These are phyloP conservation scores for Pelodytes ibericus DNA, from an alignment of 2,797 vertebrate genomes.

Conservation along the genomic window DNA sequence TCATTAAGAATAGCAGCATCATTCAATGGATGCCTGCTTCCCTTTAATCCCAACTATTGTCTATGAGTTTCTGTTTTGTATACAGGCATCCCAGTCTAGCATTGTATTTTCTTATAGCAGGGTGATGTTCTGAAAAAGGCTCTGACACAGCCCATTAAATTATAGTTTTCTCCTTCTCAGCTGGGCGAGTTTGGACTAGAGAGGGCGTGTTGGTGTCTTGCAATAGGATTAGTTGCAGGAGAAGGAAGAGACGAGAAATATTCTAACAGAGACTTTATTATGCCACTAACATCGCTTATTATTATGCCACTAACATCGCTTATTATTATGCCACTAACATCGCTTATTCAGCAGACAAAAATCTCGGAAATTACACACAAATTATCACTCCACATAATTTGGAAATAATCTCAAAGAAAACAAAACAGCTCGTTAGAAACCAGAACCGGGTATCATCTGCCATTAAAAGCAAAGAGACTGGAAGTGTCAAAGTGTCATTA, in stretches of 20 bases:
- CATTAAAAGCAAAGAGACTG: too few relatives aligned
- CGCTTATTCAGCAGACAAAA: too few relatives aligned
- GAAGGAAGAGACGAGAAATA: slow-evolving; percentile 14
- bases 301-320: too few relatives aligned
- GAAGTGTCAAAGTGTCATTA: too few relatives aligned
- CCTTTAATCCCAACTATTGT: slow-evolving; percentile 6
- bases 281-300: too few relatives aligned
- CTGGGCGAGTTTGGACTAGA: slow-evolving; percentile 43
- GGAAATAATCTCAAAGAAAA: too few relatives aligned
- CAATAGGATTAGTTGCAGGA: slow-evolving; percentile 10
- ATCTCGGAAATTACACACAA: too few relatives aligned
- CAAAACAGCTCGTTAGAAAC: too few relatives aligned
- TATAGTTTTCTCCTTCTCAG: slow-evolving; percentile 35
- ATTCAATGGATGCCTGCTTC: background rate
- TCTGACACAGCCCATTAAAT: slow-evolving; percentile 36
- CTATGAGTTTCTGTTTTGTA: slow-evolving; percentile 26
- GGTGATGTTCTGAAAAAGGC: background rate
- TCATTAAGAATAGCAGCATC: slow-evolving; percentile 22
- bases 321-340: too few relatives aligned
- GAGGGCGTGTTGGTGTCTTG: slow-evolving; percentile 44
- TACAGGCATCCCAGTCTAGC: slow-evolving; percentile 13
- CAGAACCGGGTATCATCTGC: too few relatives aligned
- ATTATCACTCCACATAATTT: too few relatives aligned
- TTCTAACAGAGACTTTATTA: too few relatives aligned
- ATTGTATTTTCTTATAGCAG: slow-evolving; percentile 22